Conservation (phyloP, 37 sponge, comb jelly and placozoan genomes). For the Dysidea cf. avara region DNA sequence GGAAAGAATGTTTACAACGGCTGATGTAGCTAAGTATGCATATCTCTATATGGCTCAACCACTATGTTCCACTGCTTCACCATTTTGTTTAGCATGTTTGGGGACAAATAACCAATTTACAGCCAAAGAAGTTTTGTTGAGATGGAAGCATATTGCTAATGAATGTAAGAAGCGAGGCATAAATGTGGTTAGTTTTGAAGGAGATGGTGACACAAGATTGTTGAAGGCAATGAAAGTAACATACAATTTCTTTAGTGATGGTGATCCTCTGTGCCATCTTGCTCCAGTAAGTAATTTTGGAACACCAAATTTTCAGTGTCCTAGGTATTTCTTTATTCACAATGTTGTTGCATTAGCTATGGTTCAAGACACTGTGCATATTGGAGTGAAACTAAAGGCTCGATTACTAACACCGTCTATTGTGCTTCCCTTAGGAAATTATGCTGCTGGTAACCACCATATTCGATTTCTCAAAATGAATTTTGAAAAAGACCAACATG, state of each 20-base stretch:
- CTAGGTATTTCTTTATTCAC: no score
- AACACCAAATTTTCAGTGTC: no score
- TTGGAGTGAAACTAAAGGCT: constrained; percentile 33
- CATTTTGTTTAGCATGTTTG: constrained; percentile 27
- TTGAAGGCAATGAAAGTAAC: constrained; percentile 18
- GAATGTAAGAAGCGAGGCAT: constrained; percentile 12
- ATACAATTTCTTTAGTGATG: no score
- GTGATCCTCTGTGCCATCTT: no score
- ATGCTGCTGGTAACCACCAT: constrained; percentile 28
- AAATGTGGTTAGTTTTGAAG: constrained; percentile 21
- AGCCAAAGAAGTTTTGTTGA: constrained; percentile 12
- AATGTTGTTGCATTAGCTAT: constrained; percentile 10
- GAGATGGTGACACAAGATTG: constrained; percentile 32
- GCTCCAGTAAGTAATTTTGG: not conserved
- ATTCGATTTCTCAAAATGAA: not conserved
- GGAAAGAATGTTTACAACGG: not conserved
- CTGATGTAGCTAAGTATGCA: constrained; percentile 17
- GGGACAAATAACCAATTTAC: constrained; percentile 24
- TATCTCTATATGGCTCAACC: constrained; percentile 42
- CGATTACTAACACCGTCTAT: constrained; percentile 13
- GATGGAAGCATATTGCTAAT: constrained; percentile 22
- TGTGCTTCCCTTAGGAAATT: constrained; percentile 15
- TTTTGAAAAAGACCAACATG: constrained; percentile 17
- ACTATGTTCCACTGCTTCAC: not conserved
- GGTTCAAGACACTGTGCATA: constrained; percentile 36